Evolutionary conservation across 2,797 vertebrate species (phyloP).

Genomic region (Salarias fasciatus): DNA sequence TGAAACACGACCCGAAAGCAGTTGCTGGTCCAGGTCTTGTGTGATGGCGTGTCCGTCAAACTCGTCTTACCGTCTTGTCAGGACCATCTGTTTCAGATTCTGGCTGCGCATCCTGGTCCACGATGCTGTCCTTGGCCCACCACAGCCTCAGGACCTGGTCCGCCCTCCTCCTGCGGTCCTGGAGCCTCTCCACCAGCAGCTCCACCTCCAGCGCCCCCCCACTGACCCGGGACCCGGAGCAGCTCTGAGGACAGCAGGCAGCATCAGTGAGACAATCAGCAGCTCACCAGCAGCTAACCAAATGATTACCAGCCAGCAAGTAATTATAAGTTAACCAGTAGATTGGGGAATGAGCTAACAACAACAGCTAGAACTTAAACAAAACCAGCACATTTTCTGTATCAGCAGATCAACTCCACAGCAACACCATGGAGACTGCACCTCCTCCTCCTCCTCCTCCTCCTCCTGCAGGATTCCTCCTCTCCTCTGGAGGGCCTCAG

Average conservation of each 20-base stretch:
- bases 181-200: slow-evolving; percentile 88
- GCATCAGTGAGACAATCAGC: too few relatives aligned
- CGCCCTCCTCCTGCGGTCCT: slow-evolving; percentile 87
- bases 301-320: too few relatives aligned
- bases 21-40: too few relatives aligned
- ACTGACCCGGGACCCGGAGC: slow-evolving; percentile 62
- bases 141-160: slow-evolving; percentile 81
- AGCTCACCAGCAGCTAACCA: background rate
- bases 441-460: background rate
- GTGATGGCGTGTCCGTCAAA: too few relatives aligned
- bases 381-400: too few relatives aligned
- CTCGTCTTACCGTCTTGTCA: background rate
- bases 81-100: slow-evolving; percentile 66
- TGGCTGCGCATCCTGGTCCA: slow-evolving; percentile 57
- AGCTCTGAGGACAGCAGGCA: background rate
- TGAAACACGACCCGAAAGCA: too few relatives aligned
- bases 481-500: slow-evolving; percentile 79
- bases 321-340: too few relatives aligned
- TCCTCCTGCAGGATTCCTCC: slow-evolving; percentile 65
- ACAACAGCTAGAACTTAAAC: too few relatives aligned
- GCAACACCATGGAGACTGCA: too few relatives aligned
- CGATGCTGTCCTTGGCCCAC: slow-evolving; percentile 72
- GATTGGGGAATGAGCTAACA: too few relatives aligned
- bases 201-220: slow-evolving; percentile 80
- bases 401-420: too few relatives aligned